Percentiles rank a stretch among this genome's conserved stretches.
phyloP scores from a whole-genome alignment of 2,113 vertebrate genomes.

The Taxidea taxus region DNA sequence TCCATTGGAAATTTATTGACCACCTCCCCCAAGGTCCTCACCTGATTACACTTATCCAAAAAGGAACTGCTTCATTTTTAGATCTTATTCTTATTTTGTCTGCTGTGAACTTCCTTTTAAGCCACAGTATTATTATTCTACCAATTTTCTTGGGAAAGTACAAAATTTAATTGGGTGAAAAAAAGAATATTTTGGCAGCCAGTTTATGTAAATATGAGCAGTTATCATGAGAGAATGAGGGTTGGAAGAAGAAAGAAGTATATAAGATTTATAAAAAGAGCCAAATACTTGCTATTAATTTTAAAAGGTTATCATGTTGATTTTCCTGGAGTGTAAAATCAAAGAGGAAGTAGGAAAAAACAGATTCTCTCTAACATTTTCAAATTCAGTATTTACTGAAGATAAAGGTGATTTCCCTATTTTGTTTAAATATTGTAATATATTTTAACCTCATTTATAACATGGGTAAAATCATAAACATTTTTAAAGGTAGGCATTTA shows the following conservation, averaged over 20 bases:
- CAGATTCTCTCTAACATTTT: neutral
- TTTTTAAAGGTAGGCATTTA: neutral
- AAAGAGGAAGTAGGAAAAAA: neutral
- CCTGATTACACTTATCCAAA: neutral
- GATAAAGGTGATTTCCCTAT: neutral
- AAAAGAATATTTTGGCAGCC: neutral
- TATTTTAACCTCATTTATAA: neutral
- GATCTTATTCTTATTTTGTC: neutral
- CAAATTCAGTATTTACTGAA: neutral
- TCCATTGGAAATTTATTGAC: neutral
- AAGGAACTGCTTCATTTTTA: neutral
- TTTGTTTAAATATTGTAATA: neutral
- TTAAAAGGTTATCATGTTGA: neutral
- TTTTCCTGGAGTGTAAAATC: slow-evolving; percentile 1
- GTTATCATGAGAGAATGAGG: neutral
- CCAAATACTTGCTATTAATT: neutral
- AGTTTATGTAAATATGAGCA: neutral
- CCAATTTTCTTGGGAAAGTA: neutral
- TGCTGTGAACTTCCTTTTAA: neutral
- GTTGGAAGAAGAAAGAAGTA: neutral
- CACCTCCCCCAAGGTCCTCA: neutral
- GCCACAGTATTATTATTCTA: neutral
- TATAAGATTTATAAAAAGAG: neutral
- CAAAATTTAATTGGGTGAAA: neutral
- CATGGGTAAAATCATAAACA: neutral